Conservation (phyloP, 1,140 invertebrate species). For the Drosophila murphyi region DNA sequence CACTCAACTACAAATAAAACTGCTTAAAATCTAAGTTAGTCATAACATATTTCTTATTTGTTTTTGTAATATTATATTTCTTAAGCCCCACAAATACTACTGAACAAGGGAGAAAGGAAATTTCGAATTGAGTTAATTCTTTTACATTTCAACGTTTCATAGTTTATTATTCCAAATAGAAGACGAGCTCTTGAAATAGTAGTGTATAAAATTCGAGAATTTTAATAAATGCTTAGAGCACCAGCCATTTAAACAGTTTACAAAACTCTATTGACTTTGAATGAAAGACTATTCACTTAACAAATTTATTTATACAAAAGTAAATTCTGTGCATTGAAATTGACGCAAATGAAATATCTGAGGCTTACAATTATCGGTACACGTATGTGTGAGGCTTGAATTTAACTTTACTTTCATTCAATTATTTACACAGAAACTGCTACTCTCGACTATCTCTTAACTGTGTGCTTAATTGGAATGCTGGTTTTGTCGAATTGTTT, state of each 20-base stretch:
- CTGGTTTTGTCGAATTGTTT: slow-evolving; percentile 59
- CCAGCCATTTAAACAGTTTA: not conserved
- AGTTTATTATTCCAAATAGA: not conserved
- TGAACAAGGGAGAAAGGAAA: not conserved
- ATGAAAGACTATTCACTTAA: not conserved
- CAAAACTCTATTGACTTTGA: not conserved
- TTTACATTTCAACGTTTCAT: not conserved
- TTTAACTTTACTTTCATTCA: slow-evolving; percentile 56
- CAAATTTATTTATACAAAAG: slow-evolving; percentile 30
- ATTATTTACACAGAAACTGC: slow-evolving; percentile 72
- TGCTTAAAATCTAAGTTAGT: slow-evolving; percentile 19
- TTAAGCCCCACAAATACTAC: not conserved
- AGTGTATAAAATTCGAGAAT: not conserved
- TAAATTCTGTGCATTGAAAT: slow-evolving; percentile 54
- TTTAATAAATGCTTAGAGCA: slow-evolving; percentile 1
- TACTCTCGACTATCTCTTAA: slow-evolving; percentile 47
- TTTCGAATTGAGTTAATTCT: not conserved
- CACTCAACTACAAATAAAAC: slow-evolving; percentile 22
- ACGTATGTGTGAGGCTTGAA: slow-evolving; percentile 36
- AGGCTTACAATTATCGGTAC: not conserved
- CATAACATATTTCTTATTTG: slow-evolving; percentile 37
- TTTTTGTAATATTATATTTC: not conserved
- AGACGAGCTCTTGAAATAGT: not conserved
- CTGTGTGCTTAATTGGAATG: slow-evolving; percentile 29
- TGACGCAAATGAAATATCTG: slow-evolving; percentile 47